Evolutionary conservation across 2,797 vertebrate genomes (phyloP), one percentile per base, ranked within the genome.

Genomic region (Hapalemur alaotrensis): DNA sequence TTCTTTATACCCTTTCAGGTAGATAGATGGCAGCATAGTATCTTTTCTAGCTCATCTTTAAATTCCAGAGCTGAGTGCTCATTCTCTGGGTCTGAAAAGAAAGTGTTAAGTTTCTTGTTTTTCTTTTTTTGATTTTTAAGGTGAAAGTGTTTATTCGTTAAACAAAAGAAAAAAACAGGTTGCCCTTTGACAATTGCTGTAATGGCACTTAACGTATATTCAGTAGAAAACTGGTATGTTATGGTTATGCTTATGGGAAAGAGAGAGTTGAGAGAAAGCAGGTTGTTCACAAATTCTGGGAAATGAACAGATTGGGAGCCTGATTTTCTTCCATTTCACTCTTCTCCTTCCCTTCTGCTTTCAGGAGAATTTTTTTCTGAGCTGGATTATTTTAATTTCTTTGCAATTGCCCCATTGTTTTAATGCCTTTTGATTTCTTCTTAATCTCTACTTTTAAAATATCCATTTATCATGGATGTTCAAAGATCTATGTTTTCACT

Each of bases 1-100:
- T 89, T 78, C 72, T 52, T 48, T 90, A 79, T 90, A 63, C 87
- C 43, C 46, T 85, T 65, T 96, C 38, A 32, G 59, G 80, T 89
- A 97, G 97, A n/a, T 93, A 98, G 97, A 81, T 94, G 96, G 96
- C 97, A 96, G 95, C 83, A 97, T 86, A 61, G 93, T 79, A 70
- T 96, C 89, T 96, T 94, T 73, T 32, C n/a, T 91, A 79, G 85
- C 61, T 43, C 35, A 22, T 88, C 78, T 57, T 94, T 83, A 28
- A 61, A 50, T 91, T 73, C 52, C 67, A 84, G 72, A 89, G 70
- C 83, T 35, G 15, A 65, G 11, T 76, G 59, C 65, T 78, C 43
- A 14, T 46, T 76, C 63, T 65, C 23, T 88, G 17, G 35, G 35
- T 84, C 72, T n/a, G 94, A 75, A 94, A 91, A 80, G 35, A 88